Percentiles rank a stretch among this genome's conserved stretches.
phyloP scores from a whole-genome alignment of 2,888 invertebrate genomes.

The Platynereis dumerilii region DNA sequence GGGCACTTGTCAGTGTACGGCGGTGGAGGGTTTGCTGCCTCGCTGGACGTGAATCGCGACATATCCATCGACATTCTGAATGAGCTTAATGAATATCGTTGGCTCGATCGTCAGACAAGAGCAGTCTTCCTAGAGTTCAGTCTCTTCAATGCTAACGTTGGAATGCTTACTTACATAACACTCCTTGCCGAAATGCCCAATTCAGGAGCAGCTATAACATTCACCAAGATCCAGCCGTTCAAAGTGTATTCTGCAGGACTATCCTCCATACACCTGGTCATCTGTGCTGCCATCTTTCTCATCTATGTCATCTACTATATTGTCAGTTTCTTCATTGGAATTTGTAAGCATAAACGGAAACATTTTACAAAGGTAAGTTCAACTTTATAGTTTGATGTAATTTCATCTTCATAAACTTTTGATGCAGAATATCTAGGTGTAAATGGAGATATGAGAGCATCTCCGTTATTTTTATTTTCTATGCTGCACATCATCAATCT shows the following conservation, averaged over 20 bases:
- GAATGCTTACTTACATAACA: constrained; percentile 10
- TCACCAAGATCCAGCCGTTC: constrained; percentile 7
- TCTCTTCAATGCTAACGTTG: constrained; percentile 18
- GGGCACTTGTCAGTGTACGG: constrained; percentile 9
- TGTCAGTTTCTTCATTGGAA: background rate
- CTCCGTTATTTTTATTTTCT: too few species aligned
- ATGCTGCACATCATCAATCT: too few species aligned
- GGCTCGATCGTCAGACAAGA: constrained; percentile 18
- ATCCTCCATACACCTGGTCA: background rate
- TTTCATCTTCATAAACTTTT: too few species aligned
- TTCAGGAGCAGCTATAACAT: background rate
- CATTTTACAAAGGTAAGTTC: background rate
- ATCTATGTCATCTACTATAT: constrained; percentile 5
- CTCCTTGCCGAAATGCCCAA: constrained; percentile 11
- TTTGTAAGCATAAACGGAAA: background rate
- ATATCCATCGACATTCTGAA: constrained; percentile 3
- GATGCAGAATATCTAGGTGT: too few species aligned
- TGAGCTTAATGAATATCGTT: background rate
- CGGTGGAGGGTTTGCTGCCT: constrained; percentile 14
- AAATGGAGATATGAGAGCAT: too few species aligned
- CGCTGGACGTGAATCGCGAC: constrained; percentile 12
- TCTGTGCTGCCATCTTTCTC: constrained; percentile 8
- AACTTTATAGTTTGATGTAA: too few species aligned
- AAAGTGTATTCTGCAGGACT: constrained; percentile 2
- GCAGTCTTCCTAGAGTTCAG: constrained; percentile 20